These are phyloP conservation scores for Salvelinus fontinalis DNA, from an alignment of 2,113 vertebrate genomes.

Conservation along the genomic window DNA sequence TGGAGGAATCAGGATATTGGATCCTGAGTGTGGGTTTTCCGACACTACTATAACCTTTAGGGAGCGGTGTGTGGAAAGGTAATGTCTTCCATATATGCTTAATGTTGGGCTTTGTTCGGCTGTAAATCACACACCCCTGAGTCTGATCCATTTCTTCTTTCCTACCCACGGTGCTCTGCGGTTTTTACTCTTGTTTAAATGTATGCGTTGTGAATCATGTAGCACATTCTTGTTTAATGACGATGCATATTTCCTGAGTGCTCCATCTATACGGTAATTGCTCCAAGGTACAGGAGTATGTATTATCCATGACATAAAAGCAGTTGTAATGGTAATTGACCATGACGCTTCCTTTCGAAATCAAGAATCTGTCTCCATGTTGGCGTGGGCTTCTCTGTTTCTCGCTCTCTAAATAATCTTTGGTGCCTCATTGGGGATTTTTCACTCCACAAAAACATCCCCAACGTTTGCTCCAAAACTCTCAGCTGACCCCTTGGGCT, in stretches of 20 bases:
- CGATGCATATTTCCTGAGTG: background rate
- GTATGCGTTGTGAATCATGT: background rate
- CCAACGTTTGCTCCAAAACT: background rate
- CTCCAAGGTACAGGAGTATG: background rate
- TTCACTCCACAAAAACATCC: background rate
- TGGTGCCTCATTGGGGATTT: slow-evolving; percentile 37
- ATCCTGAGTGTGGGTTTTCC: slow-evolving; percentile 33
- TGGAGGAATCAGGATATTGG: slow-evolving; percentile 7
- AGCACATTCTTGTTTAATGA: background rate
- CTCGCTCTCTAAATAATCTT: slow-evolving; percentile 31
- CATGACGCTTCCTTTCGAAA: background rate
- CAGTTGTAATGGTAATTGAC: slow-evolving; percentile 21
- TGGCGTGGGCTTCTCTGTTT: slow-evolving; percentile 23
- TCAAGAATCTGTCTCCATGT: slow-evolving; percentile 26
- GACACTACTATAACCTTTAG: slow-evolving; percentile 19
- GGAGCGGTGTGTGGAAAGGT: background rate
- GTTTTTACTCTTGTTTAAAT: slow-evolving; percentile 12
- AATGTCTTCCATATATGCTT: background rate
- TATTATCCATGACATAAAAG: slow-evolving; percentile 21
- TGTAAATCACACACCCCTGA: slow-evolving; percentile 6
- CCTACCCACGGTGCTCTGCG: background rate
- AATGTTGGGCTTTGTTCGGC: background rate
- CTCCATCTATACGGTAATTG: background rate
- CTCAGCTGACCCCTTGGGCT: background rate
- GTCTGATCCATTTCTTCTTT: background rate